Conservation (phyloP, 2,797 vertebrate genomes). For the Chanos chanos region DNA sequence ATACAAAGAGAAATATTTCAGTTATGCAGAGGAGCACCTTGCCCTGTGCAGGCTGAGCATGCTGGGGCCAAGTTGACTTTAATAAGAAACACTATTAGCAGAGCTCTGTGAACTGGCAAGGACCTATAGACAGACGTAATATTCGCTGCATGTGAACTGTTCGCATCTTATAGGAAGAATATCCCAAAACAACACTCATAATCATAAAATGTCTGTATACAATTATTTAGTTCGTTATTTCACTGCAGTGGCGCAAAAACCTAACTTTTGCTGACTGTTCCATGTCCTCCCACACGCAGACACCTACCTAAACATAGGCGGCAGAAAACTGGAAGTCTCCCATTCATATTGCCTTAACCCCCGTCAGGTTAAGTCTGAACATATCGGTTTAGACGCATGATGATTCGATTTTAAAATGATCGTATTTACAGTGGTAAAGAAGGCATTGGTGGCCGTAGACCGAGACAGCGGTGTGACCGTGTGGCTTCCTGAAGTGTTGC, state of each 20-base stretch:
- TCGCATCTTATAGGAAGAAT: conserved; percentile 1
- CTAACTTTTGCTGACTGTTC: no score
- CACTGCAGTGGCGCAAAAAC: no score
- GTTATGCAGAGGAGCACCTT: conserved; percentile 65
- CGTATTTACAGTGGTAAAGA: conserved; percentile 11
- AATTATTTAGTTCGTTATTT: no score
- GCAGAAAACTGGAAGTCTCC: no score
- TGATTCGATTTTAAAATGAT: no score
- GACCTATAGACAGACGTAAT: background rate
- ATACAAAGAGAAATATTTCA: conserved; percentile 62
- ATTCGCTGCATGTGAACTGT: background rate
- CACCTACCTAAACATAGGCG: no score
- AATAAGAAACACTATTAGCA: conserved; percentile 35
- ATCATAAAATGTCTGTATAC: no score
- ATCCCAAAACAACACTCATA: background rate
- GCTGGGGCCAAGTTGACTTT: conserved; percentile 54
- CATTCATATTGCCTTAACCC: no score
- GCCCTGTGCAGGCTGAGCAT: conserved; percentile 47
- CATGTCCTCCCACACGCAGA: no score
- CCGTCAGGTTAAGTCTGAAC: no score
- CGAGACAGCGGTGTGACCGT: conserved; percentile 38
- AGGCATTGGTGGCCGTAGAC: conserved; percentile 15
- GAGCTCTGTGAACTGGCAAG: background rate
- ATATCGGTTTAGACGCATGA: no score
- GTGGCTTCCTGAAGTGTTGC: conserved; percentile 45